A percentile compares a stretch with the other conserved stretches of the same genome.
Evolutionary conservation across 37 sponge, comb jelly and placozoan genomes (phyloP).

Genomic region (Hormiphora californensis): DNA sequence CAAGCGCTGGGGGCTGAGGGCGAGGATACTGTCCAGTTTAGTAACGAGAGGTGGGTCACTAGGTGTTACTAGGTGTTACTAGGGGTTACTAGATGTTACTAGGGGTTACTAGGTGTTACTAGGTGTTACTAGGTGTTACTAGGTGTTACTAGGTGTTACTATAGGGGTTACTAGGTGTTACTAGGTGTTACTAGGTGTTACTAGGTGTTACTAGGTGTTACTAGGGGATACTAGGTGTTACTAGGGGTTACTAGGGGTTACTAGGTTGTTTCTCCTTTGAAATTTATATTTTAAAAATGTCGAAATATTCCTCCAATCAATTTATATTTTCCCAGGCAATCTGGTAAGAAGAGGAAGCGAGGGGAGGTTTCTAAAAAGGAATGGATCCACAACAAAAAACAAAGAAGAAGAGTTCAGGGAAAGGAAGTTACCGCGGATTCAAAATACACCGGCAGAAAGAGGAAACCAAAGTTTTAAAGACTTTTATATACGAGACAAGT

Average conservation of each 20-base stretch:
- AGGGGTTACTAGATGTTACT: too few relatives aligned
- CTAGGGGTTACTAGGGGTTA: too few relatives aligned
- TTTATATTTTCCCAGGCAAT: slow-evolving; percentile 18
- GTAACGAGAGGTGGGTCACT: slow-evolving; percentile 30
- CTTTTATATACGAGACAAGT: not conserved
- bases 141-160: too few relatives aligned
- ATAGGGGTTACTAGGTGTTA: too few relatives aligned
- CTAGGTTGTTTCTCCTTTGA: not conserved
- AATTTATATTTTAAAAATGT: not conserved
- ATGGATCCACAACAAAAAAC: slow-evolving; percentile 91
- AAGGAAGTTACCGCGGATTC: slow-evolving; percentile 73
- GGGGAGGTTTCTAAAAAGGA: slow-evolving; percentile 67
- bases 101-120: too few relatives aligned
- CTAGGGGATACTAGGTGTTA: too few relatives aligned
- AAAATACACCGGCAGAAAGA: slow-evolving; percentile 93
- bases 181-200: too few relatives aligned
- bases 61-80: too few relatives aligned
- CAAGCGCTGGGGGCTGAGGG: slow-evolving; percentile 69
- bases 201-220: too few relatives aligned
- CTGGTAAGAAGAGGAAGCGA: slow-evolving; percentile 60
- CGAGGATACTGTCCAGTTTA: slow-evolving; percentile 30
- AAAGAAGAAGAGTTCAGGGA: slow-evolving; percentile 75
- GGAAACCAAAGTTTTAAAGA: slow-evolving; percentile 78
- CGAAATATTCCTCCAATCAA: not conserved
- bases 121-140: too few relatives aligned